These are phyloP conservation scores for Sarcophilus harrisii DNA, from an alignment of 2,797 vertebrate species.

Conservation along the genomic window DNA sequence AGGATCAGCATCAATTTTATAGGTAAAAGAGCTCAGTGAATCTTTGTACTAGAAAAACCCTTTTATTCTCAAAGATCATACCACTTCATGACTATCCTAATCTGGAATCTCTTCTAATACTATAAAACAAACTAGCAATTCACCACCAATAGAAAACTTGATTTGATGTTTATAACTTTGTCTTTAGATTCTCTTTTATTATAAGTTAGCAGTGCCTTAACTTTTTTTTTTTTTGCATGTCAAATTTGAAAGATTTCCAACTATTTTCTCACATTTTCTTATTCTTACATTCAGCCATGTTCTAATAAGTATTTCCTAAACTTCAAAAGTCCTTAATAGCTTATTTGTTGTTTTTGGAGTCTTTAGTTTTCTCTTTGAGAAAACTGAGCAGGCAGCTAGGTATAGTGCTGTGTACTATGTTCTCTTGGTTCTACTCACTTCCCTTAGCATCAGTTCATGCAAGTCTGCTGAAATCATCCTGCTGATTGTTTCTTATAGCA, in stretches of 20 bases:
- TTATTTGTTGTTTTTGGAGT: not conserved
- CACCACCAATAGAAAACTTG: not conserved
- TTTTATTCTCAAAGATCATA: not conserved
- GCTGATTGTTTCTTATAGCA: no score
- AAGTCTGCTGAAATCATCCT: no score
- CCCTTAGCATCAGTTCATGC: no score
- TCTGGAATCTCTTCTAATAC: not conserved
- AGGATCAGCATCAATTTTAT: not conserved
- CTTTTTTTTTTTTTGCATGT: not conserved
- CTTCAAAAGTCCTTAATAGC: not conserved
- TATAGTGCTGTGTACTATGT: no score
- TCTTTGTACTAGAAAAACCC: not conserved
- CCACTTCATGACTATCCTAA: not conserved
- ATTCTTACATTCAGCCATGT: not conserved
- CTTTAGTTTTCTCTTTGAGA: not conserved
- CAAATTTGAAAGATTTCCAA: not conserved
- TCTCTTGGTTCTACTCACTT: no score
- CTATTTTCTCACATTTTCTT: not conserved
- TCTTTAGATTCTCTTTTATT: not conserved
- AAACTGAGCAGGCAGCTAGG: not conserved
- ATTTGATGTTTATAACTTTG: not conserved
- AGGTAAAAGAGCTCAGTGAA: not conserved
- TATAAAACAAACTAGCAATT: not conserved
- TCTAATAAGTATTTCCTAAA: not conserved
- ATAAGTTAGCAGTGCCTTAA: not conserved